These are phyloP conservation scores for Xestoiulus laeticollis DNA, from an alignment of 2,888 invertebrate genomes.

Conservation along the genomic window DNA sequence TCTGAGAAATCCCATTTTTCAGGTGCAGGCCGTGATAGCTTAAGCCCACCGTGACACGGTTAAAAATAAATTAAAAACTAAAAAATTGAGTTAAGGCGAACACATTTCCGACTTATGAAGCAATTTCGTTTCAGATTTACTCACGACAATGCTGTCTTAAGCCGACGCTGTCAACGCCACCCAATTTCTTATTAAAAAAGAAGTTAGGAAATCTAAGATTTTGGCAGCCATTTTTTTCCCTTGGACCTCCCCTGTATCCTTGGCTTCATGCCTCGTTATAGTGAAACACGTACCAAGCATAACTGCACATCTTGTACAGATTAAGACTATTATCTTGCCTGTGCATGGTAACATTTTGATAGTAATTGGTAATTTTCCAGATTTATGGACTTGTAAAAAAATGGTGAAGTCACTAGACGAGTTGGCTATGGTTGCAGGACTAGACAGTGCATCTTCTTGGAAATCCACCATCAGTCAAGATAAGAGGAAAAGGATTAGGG, in stretches of 20 bases:
- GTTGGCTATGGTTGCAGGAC: background rate
- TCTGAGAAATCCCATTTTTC: constrained; percentile 30
- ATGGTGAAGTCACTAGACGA: background rate
- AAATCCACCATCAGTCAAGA: background rate
- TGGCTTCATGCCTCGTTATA: background rate
- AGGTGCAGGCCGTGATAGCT: constrained; percentile 9
- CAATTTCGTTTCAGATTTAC: background rate
- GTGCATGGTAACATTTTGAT: background rate
- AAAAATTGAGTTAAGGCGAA: background rate
- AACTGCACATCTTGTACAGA: background rate
- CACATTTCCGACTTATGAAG: background rate
- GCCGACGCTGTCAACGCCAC: background rate
- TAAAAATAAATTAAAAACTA: constrained; percentile 30
- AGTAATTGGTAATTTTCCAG: background rate
- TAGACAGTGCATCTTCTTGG: background rate
- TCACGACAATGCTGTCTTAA: background rate
- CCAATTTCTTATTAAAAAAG: constrained; percentile 3
- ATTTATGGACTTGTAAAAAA: background rate
- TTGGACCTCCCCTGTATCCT: background rate
- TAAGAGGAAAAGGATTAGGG: constrained; percentile 3
- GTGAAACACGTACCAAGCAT: background rate
- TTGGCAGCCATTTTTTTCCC: background rate
- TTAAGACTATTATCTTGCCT: background rate
- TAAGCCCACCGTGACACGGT: constrained; percentile 1
- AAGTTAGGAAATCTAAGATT: background rate